Percentiles rank a stretch among this genome's conserved stretches.
phyloP scores from a whole-genome alignment of 2,113 vertebrate species.

The Psilopsiagon aymara region DNA sequence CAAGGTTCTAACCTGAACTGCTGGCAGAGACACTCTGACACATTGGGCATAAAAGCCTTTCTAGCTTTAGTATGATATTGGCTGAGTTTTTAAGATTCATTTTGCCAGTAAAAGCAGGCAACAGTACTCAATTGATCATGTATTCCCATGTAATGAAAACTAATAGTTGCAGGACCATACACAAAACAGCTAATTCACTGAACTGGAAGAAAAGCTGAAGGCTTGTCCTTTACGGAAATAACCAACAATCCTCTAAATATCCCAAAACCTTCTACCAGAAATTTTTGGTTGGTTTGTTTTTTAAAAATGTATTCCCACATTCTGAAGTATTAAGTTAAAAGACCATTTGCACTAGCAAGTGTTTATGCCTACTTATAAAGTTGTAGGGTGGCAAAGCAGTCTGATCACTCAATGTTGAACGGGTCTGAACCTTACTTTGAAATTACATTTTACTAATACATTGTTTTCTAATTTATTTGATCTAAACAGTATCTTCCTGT shows the following conservation, averaged over 20 bases:
- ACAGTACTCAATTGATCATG: not conserved
- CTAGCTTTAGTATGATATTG: not conserved
- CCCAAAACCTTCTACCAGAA: not conserved
- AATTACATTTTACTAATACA: not conserved
- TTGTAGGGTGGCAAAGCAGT: not conserved
- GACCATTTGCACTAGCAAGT: not conserved
- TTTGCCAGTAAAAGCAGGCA: not conserved
- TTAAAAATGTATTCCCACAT: not conserved
- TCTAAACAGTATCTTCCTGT: not conserved
- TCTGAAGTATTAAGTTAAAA: not conserved
- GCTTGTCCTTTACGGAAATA: not conserved
- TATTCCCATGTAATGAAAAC: not conserved
- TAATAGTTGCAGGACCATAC: not conserved
- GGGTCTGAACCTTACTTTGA: not conserved
- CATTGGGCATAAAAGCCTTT: not conserved
- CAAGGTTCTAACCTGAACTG: not conserved
- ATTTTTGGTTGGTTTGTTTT: not conserved
- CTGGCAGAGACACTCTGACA: not conserved
- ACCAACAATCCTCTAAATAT: not conserved
- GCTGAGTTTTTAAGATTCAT: not conserved
- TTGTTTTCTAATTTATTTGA: not conserved
- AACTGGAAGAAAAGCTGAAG: not conserved
- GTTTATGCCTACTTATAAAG: not conserved
- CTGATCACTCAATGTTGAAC: not conserved
- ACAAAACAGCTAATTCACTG: not conserved